phyloP scores from a whole-genome alignment of 1,140 invertebrate genomes.

The Zeugodacus cucurbitae region DNA sequence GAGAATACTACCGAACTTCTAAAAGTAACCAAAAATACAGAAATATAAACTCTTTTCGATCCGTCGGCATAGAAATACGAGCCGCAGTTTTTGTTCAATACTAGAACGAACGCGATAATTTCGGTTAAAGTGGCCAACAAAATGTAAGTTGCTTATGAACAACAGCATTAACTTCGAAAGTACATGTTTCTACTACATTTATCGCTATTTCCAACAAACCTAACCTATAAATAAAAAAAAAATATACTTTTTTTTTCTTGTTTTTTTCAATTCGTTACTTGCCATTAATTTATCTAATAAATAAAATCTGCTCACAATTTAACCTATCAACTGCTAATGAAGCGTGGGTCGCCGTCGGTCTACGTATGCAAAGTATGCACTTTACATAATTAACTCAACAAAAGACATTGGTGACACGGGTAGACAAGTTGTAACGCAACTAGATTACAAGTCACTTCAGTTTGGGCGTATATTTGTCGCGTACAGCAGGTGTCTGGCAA shows the following conservation, averaged over 20 bases:
- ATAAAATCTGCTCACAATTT: neutral
- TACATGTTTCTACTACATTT: too few species aligned
- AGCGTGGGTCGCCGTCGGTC: conserved; percentile 5
- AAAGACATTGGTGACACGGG: neutral
- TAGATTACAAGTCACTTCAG: conserved; percentile 33
- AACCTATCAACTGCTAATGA: conserved; percentile 10
- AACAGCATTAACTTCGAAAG: too few species aligned
- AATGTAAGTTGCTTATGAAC: too few species aligned
- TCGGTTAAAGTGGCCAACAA: too few species aligned
- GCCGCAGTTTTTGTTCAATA: too few species aligned
- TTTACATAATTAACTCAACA: conserved; percentile 18
- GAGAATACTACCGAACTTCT: too few species aligned
- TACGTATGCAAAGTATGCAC: neutral
- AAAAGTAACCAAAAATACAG: too few species aligned
- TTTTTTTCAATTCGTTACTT: neutral
- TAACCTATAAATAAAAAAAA: neutral
- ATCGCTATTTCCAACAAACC: too few species aligned
- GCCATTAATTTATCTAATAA: neutral
- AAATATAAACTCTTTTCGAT: too few species aligned
- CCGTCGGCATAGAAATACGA: too few species aligned
- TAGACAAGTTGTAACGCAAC: conserved; percentile 34
- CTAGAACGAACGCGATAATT: too few species aligned
- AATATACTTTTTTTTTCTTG: neutral
- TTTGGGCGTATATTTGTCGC: neutral
- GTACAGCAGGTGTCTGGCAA: neutral